These are phyloP conservation scores for Antheraea yamamai DNA, from an alignment of 2,888 invertebrate species.

Conservation along the genomic window DNA sequence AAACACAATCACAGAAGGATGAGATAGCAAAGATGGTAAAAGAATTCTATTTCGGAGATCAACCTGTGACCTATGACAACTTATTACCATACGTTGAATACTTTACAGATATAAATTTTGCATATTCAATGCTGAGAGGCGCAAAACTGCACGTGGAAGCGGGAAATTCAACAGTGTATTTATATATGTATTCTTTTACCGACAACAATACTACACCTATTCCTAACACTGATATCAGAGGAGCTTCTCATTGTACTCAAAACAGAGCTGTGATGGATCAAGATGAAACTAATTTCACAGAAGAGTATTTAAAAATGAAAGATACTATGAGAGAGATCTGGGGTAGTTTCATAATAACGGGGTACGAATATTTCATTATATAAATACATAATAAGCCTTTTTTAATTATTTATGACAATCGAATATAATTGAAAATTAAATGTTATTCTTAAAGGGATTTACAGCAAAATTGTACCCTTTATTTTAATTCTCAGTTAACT, in stretches of 20 bases:
- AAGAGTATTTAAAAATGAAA: slow-evolving; percentile 33
- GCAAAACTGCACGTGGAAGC: slow-evolving; percentile 32
- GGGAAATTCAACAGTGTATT: slow-evolving; percentile 37
- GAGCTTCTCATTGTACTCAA: slow-evolving; percentile 32
- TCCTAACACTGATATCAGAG: slow-evolving; percentile 24
- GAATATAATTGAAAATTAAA: neutral
- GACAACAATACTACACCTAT: slow-evolving; percentile 27
- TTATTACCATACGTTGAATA: slow-evolving; percentile 33
- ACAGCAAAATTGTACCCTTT: neutral
- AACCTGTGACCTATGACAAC: slow-evolving; percentile 26
- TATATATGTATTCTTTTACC: slow-evolving; percentile 37
- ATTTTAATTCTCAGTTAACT: neutral
- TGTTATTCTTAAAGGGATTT: neutral
- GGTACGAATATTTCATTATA: slow-evolving; percentile 32
- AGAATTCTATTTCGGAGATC: slow-evolving; percentile 41
- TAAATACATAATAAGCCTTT: neutral
- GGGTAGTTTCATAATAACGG: slow-evolving; percentile 39
- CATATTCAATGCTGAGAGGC: slow-evolving; percentile 34
- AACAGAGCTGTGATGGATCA: slow-evolving; percentile 17
- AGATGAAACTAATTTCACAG: slow-evolving; percentile 24
- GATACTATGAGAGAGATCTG: slow-evolving; percentile 37
- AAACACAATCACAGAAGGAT: slow-evolving; percentile 33
- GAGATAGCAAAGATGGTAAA: slow-evolving; percentile 32
- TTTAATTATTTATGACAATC: no score
- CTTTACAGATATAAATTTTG: slow-evolving; percentile 52